Evolutionary conservation across 2,797 vertebrate species (phyloP).

Genomic region (Acanthornis magna): DNA sequence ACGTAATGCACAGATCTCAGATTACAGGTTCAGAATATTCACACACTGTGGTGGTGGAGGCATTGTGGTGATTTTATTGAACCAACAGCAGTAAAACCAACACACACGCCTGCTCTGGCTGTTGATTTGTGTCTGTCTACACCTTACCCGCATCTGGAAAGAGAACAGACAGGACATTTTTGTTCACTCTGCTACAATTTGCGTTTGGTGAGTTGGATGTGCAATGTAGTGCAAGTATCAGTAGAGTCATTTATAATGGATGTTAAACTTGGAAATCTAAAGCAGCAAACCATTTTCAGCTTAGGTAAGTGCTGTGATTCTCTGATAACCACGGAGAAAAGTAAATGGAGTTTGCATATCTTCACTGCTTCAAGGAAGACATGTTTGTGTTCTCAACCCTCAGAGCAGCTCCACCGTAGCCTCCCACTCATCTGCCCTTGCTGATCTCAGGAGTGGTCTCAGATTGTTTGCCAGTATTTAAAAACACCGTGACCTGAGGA

Average conservation of each 20-base stretch:
- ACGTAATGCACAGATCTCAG: rapidly evolving
- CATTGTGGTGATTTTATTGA: too few relatives aligned
- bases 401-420: neutral
- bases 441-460: neutral
- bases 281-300: neutral
- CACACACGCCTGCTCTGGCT: neutral
- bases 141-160: neutral
- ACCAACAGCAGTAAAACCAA: too few relatives aligned
- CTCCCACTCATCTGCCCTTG: neutral
- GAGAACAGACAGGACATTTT: neutral
- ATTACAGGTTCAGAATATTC: neutral
- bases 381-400: neutral
- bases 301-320: neutral
- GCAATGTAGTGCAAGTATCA: neutral
- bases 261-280: neutral
- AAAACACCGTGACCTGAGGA: neutral
- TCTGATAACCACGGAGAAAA: neutral
- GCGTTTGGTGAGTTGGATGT: neutral
- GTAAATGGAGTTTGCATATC: neutral
- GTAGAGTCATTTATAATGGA: neutral
- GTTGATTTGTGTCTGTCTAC: neutral
- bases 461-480: neutral
- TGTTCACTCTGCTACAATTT: neutral
- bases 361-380: neutral
- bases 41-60: too few relatives aligned